Evolutionary conservation across 2,113 vertebrate genomes (phyloP), one percentile per base, ranked within the genome.

Genomic region (Ardeotis arabs): DNA sequence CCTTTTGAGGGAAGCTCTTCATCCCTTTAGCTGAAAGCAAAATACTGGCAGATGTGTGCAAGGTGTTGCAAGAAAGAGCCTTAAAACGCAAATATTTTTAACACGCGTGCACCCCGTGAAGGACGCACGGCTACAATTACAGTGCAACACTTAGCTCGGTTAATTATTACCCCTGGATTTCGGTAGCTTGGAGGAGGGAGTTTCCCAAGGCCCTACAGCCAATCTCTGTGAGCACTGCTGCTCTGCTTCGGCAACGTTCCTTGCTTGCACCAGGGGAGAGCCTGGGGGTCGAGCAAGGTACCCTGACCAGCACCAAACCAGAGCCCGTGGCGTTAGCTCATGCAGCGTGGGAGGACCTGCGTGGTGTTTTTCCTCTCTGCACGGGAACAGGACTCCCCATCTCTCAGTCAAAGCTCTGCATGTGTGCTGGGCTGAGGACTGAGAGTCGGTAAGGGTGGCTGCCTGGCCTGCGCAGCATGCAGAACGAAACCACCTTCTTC

Each of bases 101-200:
- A 74, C 22, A 12, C 1, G 4, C 28, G n/a, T 0, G 16, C 41
- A 69, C 12, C 4, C 47, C 10, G 7, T 35, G 79, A 75, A 96
- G 79, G 69, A 49, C 76, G 62, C 14, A 58, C 3, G 3, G 68
- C 52, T 84, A 28, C 66, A 93, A 84, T 89, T 84, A 73, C 21
- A 50, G 8, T 41, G 27, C 56, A 93, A n/a, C 37, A 9, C 20
- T 91, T 80, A 55, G 55, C 35, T 44, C 5, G 1, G 95, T 94
- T 96, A 97, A 96, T 96, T 92, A 96, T 97, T 95, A 95, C 13
- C 68, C 80, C 64, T 53, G 69, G 39, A 90, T 94, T 96, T 94
- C 73, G 60, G 73, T 93, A 87, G 92, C 93, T 96, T 74, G 80
- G 39, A 92, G 93, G 68, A 93, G 85, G 95, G 88, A 92, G 52